These are phyloP conservation scores for Jordanella pulchra DNA, from an alignment of 2,797 vertebrate genomes.

Conservation along the genomic window DNA sequence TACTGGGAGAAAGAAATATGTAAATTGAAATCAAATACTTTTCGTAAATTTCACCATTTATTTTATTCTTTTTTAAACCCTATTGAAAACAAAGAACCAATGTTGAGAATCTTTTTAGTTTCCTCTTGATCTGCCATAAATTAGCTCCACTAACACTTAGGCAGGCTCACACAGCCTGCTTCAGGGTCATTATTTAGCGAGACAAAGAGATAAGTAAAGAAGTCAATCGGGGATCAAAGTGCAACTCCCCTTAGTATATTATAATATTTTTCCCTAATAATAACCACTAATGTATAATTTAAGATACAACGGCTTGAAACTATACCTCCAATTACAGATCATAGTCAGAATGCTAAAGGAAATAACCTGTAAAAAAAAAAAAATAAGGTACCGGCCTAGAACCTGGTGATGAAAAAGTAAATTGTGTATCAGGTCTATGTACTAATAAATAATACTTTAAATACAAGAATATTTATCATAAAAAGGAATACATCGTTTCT, in stretches of 20 bases:
- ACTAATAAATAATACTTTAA: neutral
- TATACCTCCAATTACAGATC: neutral
- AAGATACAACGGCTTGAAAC: neutral
- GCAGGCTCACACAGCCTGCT: neutral
- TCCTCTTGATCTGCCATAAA: neutral
- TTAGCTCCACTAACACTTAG: neutral
- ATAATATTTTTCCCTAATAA: no score
- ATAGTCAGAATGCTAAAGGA: neutral
- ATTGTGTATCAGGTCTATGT: neutral
- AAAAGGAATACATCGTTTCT: neutral
- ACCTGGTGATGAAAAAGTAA: neutral
- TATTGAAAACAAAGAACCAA: neutral
- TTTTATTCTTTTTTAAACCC: neutral
- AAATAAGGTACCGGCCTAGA: neutral
- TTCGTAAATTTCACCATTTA: neutral
- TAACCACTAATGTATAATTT: no score
- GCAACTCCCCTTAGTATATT: no score
- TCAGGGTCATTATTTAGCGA: neutral
- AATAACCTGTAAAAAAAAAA: neutral
- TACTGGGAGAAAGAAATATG: neutral
- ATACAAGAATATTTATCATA: neutral
- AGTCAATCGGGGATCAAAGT: neutral
- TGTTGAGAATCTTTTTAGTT: neutral
- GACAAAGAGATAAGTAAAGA: neutral
- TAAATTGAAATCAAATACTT: neutral